These are phyloP conservation scores for Euglossa dilemma DNA, from an alignment of 1,140 invertebrate genomes.

Conservation along the genomic window DNA sequence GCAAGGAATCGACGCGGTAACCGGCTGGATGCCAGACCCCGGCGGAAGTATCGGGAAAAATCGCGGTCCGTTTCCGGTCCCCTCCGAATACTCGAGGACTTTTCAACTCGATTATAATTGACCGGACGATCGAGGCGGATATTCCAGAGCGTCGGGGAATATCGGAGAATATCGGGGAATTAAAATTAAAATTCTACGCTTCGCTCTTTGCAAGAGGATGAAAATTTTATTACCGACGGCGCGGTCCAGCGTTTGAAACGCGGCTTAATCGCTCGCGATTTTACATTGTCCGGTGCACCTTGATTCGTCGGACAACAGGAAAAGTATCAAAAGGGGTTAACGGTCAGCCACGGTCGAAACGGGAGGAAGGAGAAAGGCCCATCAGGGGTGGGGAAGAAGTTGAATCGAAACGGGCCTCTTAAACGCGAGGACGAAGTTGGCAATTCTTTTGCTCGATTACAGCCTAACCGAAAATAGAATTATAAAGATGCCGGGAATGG, in stretches of 20 bases:
- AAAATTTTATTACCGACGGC: neutral
- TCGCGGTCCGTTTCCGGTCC: neutral
- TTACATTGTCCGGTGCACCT: too few relatives aligned
- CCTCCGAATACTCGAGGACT: neutral
- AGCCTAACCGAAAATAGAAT: constrained; percentile 52
- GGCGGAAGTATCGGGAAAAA: constrained; percentile 4
- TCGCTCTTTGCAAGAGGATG: neutral
- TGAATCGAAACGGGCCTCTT: constrained; percentile 2
- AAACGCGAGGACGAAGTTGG: constrained; percentile 22
- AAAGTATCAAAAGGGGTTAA: neutral
- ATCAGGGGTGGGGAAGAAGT: neutral
- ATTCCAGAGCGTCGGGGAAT: neutral
- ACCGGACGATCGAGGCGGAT: neutral
- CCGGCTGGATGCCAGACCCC: constrained; percentile 41
- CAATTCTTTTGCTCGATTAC: constrained; percentile 29
- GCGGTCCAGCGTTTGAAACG: too few relatives aligned
- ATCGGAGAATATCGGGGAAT: neutral
- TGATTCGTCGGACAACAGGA: neutral
- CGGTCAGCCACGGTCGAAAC: neutral
- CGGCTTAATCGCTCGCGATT: too few relatives aligned
- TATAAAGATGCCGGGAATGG: constrained; percentile 31
- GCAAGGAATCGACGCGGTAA: constrained; percentile 36
- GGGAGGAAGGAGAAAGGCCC: neutral
- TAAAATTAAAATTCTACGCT: neutral
- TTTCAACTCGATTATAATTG: constrained; percentile 25